phyloP scores from a whole-genome alignment of 2,113 vertebrate genomes.

The Corythaixoides concolor region DNA sequence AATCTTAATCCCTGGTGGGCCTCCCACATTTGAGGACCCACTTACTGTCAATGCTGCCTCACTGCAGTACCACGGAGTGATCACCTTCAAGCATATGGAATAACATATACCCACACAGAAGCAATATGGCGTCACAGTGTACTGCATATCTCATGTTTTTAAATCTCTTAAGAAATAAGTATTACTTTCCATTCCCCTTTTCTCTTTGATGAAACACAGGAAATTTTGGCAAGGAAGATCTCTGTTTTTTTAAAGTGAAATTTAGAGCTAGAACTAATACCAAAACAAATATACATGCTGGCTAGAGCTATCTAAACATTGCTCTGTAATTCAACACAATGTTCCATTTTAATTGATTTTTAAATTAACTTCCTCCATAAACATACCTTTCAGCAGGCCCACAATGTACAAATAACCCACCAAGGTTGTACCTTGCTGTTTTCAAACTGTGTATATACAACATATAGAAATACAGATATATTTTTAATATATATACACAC shows the following conservation, averaged over 20 bases:
- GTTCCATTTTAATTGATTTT: neutral
- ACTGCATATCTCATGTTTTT: neutral
- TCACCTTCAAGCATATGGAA: neutral
- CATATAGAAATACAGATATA: neutral
- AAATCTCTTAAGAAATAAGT: neutral
- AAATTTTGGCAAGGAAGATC: neutral
- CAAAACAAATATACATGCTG: neutral
- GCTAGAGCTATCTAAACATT: neutral
- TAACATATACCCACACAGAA: neutral
- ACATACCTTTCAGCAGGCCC: neutral
- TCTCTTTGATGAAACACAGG: neutral
- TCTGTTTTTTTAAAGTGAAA: neutral
- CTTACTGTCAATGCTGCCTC: fast-evolving
- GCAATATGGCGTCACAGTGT: neutral
- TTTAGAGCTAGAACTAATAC: neutral
- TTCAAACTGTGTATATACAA: neutral
- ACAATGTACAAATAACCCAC: neutral
- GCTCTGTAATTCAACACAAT: neutral
- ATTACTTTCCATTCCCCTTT: neutral
- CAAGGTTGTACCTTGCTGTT: neutral
- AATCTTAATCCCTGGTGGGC: neutral
- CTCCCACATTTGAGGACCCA: neutral
- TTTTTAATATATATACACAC: neutral
- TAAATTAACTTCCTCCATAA: neutral
- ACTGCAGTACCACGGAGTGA: fast-evolving